These are phyloP conservation scores for Nymphalis c-album DNA, from an alignment of 2,888 invertebrate species.

Conservation along the genomic window DNA sequence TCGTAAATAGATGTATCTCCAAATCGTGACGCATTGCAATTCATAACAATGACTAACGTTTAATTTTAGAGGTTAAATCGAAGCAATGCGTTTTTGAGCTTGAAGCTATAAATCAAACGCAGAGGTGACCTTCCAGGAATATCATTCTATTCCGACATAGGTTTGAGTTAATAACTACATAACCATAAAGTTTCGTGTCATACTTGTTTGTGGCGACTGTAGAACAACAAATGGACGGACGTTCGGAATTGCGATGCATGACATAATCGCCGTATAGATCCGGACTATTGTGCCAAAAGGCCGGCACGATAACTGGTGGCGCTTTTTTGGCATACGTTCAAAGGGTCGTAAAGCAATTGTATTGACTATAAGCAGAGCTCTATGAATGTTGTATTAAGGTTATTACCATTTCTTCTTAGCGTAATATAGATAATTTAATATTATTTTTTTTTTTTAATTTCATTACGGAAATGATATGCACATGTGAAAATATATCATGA, in stretches of 20 bases:
- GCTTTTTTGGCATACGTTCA: constrained; percentile 73
- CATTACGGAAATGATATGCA: too few relatives aligned
- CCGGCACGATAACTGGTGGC: constrained; percentile 56
- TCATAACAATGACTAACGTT: constrained; percentile 32
- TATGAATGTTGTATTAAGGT: constrained; percentile 6
- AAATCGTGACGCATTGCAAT: constrained; percentile 21
- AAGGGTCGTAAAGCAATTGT: constrained; percentile 76
- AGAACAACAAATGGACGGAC: constrained; percentile 61
- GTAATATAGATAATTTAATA: not conserved
- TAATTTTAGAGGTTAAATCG: constrained; percentile 23
- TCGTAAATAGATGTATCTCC: not conserved
- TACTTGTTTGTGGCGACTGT: constrained; percentile 55
- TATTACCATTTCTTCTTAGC: not conserved
- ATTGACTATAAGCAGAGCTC: constrained; percentile 30
- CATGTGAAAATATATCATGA: too few relatives aligned
- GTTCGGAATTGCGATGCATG: constrained; percentile 68
- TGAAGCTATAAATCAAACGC: constrained; percentile 43
- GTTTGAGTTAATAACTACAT: constrained; percentile 48
- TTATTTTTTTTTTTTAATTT: too few relatives aligned
- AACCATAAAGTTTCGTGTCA: constrained; percentile 55
- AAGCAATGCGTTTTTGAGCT: constrained; percentile 29
- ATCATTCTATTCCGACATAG: constrained; percentile 43
- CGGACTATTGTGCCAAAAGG: constrained; percentile 74
- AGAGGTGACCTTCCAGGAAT: constrained; percentile 65
- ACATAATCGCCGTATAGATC: constrained; percentile 78